phyloP scores from a whole-genome alignment of 2,113 vertebrate genomes.

The Pardalotus punctatus region DNA sequence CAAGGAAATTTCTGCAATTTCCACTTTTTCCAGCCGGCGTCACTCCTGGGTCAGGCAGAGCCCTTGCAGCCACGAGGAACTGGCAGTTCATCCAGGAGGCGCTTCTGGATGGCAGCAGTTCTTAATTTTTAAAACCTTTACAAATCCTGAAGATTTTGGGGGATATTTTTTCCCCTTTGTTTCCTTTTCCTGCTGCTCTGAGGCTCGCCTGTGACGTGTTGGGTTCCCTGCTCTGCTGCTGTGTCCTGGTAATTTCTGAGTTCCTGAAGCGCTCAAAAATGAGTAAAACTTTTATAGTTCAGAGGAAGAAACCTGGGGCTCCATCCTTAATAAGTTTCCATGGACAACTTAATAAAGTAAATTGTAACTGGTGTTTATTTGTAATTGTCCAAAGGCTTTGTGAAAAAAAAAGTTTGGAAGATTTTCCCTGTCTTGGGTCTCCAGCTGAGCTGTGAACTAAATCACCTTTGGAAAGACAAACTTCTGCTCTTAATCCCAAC shows the following conservation, averaged over 20 bases:
- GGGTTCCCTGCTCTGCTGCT: not conserved
- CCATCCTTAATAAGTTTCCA: not conserved
- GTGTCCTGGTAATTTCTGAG: not conserved
- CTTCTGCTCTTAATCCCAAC: not conserved
- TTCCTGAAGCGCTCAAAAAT: not conserved
- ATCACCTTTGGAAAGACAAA: not conserved
- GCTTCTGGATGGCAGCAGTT: not conserved
- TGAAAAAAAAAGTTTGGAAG: not conserved
- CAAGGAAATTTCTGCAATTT: not conserved
- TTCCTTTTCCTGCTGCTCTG: not conserved
- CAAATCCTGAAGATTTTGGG: not conserved
- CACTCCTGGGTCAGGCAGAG: not conserved
- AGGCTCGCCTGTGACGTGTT: rapidly evolving
- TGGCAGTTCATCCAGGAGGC: rapidly evolving
- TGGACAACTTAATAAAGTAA: not conserved
- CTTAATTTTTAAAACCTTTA: not conserved
- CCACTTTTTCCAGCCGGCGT: not conserved
- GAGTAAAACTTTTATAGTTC: not conserved
- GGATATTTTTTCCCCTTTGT: rapidly evolving
- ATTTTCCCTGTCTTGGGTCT: not conserved
- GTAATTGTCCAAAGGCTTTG: not conserved
- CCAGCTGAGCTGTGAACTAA: not conserved
- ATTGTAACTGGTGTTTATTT: not conserved
- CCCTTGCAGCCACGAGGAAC: not conserved
- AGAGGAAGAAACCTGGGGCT: not conserved